Conservation (phyloP, 2,113 vertebrate species). For the Cephalopholis sonnerati region DNA sequence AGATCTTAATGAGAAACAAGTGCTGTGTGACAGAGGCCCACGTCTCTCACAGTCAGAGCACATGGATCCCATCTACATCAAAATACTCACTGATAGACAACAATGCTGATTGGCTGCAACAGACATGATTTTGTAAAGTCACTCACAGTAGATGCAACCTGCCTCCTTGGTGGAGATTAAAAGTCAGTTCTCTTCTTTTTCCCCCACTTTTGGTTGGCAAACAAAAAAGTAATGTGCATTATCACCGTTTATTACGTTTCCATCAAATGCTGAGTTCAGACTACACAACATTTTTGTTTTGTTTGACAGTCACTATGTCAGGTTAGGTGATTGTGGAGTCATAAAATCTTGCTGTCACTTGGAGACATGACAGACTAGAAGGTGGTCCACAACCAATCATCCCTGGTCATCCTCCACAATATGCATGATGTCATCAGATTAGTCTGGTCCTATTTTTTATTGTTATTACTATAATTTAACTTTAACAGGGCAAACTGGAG, state of each 20-base stretch:
- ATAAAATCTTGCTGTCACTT: no score
- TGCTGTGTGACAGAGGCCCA: constrained; percentile 24
- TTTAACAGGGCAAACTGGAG: no score
- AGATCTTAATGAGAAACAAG: constrained; percentile 48
- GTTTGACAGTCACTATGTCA: no score
- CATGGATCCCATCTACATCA: neutral
- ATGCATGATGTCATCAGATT: no score
- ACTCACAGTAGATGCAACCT: neutral
- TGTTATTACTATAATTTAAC: no score
- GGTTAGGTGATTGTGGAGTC: no score
- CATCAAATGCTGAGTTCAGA: no score
- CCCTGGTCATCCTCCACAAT: no score
- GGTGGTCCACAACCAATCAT: no score
- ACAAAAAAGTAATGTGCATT: neutral
- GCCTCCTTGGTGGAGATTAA: neutral
- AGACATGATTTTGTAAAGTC: neutral
- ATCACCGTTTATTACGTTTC: neutral
- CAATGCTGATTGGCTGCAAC: neutral
- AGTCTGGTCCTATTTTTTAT: no score
- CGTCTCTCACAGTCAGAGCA: constrained; percentile 1
- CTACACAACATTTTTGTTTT: no score
- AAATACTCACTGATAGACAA: neutral
- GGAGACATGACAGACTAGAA: no score
- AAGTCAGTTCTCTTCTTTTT: neutral
- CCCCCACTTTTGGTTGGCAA: neutral